These are phyloP conservation scores for Gulo gulo DNA, from an alignment of 2,113 vertebrate genomes.

Conservation along the genomic window DNA sequence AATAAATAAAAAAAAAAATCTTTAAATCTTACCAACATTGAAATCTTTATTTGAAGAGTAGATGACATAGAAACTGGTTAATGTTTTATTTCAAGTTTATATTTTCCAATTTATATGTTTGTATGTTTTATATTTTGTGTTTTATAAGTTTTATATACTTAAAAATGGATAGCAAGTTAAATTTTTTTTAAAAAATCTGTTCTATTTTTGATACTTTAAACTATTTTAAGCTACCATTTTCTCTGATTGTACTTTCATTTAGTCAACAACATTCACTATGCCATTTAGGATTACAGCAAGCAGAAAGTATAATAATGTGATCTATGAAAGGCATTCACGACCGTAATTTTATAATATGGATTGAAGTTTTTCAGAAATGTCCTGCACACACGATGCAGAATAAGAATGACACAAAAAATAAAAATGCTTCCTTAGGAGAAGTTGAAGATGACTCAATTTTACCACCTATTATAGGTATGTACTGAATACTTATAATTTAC, in stretches of 20 bases:
- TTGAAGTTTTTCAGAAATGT: not conserved
- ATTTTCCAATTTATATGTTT: not conserved
- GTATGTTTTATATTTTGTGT: not conserved
- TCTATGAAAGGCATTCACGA: not conserved
- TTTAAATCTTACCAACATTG: not conserved
- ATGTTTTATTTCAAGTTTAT: not conserved
- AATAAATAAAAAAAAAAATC: too few species aligned
- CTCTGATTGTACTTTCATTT: not conserved
- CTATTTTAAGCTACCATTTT: not conserved
- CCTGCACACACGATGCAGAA: not conserved
- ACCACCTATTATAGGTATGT: not conserved
- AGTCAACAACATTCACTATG: not conserved
- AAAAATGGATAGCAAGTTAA: not conserved
- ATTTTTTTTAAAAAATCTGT: not conserved
- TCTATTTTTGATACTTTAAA: not conserved
- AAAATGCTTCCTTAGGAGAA: not conserved
- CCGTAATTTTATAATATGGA: not conserved
- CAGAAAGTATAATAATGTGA: not conserved
- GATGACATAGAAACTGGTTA: not conserved
- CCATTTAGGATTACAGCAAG: not conserved
- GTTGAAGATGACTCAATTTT: not conserved
- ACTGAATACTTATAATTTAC: not conserved
- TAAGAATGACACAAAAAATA: not conserved
- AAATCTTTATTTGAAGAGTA: not conserved
- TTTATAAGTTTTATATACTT: not conserved